Percentiles rank a stretch among this genome's conserved stretches.
Conservation (phyloP, 2,797 vertebrate genomes). For the Alca torda region DNA sequence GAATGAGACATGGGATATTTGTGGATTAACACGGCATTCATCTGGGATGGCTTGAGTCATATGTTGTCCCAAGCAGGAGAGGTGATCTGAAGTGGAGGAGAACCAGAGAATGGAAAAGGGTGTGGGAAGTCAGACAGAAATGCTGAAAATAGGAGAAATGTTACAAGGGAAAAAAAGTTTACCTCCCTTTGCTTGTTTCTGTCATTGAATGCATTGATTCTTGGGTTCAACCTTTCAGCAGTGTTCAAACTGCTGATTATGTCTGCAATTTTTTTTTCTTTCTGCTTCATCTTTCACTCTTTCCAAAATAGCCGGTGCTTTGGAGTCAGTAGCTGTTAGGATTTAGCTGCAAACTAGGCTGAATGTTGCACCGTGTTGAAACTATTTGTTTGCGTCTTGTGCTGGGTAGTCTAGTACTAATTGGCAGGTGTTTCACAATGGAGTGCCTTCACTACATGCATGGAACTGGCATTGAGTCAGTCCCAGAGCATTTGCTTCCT, state of each 20-base stretch:
- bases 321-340: neutral
- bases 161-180: neutral
- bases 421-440: neutral
- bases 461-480: neutral
- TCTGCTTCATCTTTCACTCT: neutral
- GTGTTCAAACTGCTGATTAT: neutral
- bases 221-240: neutral
- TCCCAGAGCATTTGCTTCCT: neutral
- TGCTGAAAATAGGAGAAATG: neutral
- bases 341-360: neutral
- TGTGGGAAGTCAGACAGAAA: neutral
- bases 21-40: neutral
- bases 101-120: neutral
- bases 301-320: neutral
- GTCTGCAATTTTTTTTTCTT: neutral
- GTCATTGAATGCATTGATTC: neutral
- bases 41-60: neutral
- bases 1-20: neutral
- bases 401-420: neutral
- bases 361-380: neutral
- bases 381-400: neutral
- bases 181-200: neutral
- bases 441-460: neutral
- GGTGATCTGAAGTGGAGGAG: neutral
- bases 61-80: neutral